These are phyloP conservation scores for Nephrotoma guestfalica DNA, from an alignment of 2,888 invertebrate species.

Conservation along the genomic window DNA sequence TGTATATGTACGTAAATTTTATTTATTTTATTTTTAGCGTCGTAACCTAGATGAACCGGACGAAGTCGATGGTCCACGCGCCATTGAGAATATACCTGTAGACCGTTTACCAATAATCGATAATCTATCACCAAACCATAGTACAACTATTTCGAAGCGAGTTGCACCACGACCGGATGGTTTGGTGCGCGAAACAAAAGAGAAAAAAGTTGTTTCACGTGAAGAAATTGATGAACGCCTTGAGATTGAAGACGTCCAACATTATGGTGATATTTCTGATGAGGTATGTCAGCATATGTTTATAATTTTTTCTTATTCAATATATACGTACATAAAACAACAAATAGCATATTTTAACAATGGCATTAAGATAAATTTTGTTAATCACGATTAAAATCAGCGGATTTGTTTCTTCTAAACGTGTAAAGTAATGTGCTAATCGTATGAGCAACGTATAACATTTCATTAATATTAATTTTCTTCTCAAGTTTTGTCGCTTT, in stretches of 20 bases:
- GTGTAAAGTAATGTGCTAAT: not conserved
- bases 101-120: not conserved
- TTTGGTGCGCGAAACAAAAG: conserved; percentile 66
- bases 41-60: conserved; percentile 34
- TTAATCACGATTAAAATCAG: not conserved
- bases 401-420: not conserved
- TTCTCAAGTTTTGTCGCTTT: not conserved
- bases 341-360: not conserved
- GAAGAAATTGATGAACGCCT: conserved; percentile 68
- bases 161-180: conserved; percentile 47
- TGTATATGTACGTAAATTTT: conserved; percentile 9
- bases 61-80: conserved; percentile 17
- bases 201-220: conserved; percentile 61
- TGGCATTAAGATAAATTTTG: not conserved
- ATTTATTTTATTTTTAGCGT: conserved; percentile 28
- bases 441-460: not conserved
- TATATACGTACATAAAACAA: not conserved
- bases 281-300: conserved; percentile 45
- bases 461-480: not conserved
- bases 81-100: conserved; percentile 11
- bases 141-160: not conserved
- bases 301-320: not conserved
- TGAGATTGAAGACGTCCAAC: conserved; percentile 73
- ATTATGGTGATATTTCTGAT: conserved; percentile 73
- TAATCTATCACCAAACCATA: not conserved